phyloP scores from a whole-genome alignment of 2,113 vertebrate species.

The Eptesicus fuscus region DNA sequence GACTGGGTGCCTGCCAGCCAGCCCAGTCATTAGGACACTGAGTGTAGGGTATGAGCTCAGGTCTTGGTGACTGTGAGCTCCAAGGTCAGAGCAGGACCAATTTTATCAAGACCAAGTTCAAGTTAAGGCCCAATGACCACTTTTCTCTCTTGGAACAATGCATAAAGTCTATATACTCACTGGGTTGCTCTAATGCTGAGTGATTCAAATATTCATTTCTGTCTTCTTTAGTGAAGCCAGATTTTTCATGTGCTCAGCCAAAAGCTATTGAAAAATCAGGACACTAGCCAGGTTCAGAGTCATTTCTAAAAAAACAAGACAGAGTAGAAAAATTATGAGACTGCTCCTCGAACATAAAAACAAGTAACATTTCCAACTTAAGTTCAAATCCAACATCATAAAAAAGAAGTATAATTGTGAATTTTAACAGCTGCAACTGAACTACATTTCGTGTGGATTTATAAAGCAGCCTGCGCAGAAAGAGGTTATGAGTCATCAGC shows the following conservation, averaged over 20 bases:
- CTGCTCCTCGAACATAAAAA: background rate
- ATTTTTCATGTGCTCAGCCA: background rate
- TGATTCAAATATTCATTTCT: constrained; percentile 26
- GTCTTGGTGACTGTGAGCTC: background rate
- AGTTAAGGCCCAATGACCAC: background rate
- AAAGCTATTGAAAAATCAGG: constrained; percentile 29
- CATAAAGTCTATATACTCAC: background rate
- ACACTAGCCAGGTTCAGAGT: background rate
- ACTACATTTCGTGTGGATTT: background rate
- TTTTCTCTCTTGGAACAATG: background rate
- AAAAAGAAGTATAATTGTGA: background rate
- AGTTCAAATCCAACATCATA: background rate
- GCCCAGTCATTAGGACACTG: background rate
- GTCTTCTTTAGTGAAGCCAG: background rate
- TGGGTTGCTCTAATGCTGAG: background rate
- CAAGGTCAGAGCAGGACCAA: background rate
- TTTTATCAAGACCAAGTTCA: constrained; percentile 36
- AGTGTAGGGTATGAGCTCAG: background rate
- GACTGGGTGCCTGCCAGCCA: background rate
- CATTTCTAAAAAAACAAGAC: background rate
- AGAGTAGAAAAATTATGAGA: background rate
- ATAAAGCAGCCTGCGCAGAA: background rate
- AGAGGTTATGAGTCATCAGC: background rate
- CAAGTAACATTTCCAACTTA: background rate
- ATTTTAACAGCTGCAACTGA: constrained; percentile 21